A percentile compares a stretch with the other conserved stretches of the same genome.
These are phyloP conservation scores for Oscheius sp. DNA, from an alignment of 2,888 invertebrate genomes.

Conservation along the genomic window DNA sequence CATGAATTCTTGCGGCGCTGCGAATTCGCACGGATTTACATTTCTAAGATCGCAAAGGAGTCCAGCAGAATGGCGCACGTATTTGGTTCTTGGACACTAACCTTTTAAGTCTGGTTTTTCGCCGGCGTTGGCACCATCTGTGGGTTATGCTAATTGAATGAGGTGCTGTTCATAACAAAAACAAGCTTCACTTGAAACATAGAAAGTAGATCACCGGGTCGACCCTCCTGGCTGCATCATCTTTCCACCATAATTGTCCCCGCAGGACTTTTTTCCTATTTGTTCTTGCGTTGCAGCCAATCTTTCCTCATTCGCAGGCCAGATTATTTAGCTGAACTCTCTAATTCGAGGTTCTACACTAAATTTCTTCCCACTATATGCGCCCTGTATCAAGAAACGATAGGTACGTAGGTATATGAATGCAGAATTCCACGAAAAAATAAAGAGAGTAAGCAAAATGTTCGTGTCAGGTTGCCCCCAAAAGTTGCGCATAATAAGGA, in stretches of 20 bases:
- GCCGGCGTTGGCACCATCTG: slow-evolving; percentile 3
- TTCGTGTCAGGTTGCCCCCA: no score
- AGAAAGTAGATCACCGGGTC: not conserved
- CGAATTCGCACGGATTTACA: slow-evolving; percentile 28
- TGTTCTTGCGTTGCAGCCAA: slow-evolving; percentile 30
- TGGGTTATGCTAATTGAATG: slow-evolving; percentile 13
- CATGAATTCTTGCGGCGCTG: no score
- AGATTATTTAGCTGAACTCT: slow-evolving; percentile 24
- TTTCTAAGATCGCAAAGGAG: slow-evolving; percentile 9
- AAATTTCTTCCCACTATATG: slow-evolving; percentile 16
- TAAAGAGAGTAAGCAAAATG: no score
- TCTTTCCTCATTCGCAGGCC: slow-evolving; percentile 11
- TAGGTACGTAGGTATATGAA: no score
- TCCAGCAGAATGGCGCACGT: not conserved
- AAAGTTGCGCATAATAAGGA: no score
- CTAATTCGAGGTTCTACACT: slow-evolving; percentile 18
- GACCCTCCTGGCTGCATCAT: not conserved
- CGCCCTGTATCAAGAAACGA: no score
- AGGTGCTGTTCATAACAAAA: not conserved
- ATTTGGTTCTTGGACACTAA: not conserved
- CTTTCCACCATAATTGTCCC: slow-evolving; percentile 15
- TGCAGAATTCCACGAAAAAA: no score
- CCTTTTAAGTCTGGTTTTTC: not conserved
- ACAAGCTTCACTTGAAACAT: not conserved
- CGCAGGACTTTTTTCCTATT: slow-evolving; percentile 26